These are phyloP conservation scores for Apis cerana DNA, from an alignment of 1,140 invertebrate species.

Conservation along the genomic window DNA sequence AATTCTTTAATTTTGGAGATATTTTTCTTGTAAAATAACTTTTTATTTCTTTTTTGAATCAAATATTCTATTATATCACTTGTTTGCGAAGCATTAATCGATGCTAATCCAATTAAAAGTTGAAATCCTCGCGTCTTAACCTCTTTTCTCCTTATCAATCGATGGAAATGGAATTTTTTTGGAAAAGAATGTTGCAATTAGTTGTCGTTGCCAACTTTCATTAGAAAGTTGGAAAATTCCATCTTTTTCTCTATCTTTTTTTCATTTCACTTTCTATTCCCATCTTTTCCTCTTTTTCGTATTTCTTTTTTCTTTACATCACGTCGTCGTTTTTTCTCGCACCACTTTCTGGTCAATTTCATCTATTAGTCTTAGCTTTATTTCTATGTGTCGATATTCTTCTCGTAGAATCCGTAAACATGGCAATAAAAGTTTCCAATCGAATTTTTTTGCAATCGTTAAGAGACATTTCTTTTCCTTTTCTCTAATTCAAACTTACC, in stretches of 20 bases:
- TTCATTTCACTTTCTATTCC: not conserved
- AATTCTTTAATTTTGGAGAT: too few species aligned
- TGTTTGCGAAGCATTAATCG: slow-evolving; percentile 39
- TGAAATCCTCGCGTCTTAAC: not conserved
- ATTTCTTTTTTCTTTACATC: not conserved
- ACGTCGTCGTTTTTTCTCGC: not conserved
- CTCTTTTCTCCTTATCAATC: not conserved
- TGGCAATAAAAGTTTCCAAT: slow-evolving; percentile 24
- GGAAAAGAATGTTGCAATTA: slow-evolving; percentile 49
- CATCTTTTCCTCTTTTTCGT: not conserved
- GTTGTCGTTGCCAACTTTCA: slow-evolving; percentile 20
- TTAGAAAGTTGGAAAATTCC: not conserved
- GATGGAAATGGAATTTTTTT: slow-evolving; percentile 34
- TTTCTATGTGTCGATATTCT: slow-evolving; percentile 10
- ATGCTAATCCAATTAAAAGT: slow-evolving; percentile 60
- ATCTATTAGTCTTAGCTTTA: not conserved
- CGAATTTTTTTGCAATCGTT: slow-evolving; percentile 20
- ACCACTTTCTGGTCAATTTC: not conserved
- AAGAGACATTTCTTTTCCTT: not conserved
- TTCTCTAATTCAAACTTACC: not conserved
- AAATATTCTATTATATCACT: not conserved
- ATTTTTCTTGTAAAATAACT: too few species aligned
- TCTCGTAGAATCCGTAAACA: slow-evolving; percentile 17
- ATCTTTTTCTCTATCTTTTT: not conserved
- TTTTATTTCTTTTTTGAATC: too few species aligned